Conservation (phyloP, 2,113 vertebrate genomes). For the Proteles cristata region DNA sequence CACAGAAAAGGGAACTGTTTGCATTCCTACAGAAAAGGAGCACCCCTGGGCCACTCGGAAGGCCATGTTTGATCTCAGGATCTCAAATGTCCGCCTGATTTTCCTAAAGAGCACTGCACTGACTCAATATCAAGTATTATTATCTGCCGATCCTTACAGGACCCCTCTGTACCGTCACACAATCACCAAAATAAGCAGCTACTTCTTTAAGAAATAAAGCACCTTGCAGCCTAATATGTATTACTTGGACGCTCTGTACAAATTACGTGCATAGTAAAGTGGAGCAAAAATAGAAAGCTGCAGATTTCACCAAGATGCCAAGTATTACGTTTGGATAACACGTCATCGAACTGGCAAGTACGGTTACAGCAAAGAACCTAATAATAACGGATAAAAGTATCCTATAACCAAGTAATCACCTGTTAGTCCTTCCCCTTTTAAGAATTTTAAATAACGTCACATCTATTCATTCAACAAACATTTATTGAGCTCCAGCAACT, state of each 20-base stretch:
- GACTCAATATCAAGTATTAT: background rate
- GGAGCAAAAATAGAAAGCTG: background rate
- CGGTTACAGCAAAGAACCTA: background rate
- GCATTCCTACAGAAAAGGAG: background rate
- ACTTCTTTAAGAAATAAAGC: background rate
- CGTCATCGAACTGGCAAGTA: constrained; percentile 34
- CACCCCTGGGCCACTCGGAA: background rate
- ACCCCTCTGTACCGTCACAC: background rate
- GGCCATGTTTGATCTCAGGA: background rate
- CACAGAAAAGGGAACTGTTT: background rate
- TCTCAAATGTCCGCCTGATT: background rate
- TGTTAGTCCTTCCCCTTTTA: constrained; percentile 87
- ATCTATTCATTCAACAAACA: constrained; percentile 75
- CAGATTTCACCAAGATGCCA: constrained; percentile 41
- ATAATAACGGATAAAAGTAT: constrained; percentile 55
- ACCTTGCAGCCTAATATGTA: background rate
- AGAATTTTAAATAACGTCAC: constrained; percentile 87
- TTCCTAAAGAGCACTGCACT: background rate
- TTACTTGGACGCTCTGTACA: constrained; percentile 30
- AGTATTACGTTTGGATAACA: constrained; percentile 27
- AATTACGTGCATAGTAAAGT: background rate
- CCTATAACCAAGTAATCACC: constrained; percentile 84
- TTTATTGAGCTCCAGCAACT: constrained; percentile 73
- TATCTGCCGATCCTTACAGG: background rate
- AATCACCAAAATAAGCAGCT: constrained; percentile 25